Evolutionary conservation across 2,797 vertebrate genomes (phyloP).

Genomic region (Megalops cyprinoides): DNA sequence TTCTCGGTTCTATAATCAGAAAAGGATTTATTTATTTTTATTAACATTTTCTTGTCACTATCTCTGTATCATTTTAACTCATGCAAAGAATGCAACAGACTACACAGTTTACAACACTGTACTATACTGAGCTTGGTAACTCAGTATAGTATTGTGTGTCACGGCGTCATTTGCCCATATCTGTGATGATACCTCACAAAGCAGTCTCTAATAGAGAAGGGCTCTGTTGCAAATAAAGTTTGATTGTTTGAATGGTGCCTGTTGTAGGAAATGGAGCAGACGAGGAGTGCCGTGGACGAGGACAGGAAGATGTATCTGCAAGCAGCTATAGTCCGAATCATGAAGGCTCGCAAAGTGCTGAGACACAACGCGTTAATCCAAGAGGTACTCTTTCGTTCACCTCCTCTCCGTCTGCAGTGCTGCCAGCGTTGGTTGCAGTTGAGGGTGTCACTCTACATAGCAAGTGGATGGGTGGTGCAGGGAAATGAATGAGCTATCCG

Average conservation of each 20-base stretch:
- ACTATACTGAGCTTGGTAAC: too few species aligned
- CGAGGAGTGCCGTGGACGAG: constrained; percentile 96
- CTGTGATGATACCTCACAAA: too few species aligned
- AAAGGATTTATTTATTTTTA: constrained; percentile 53
- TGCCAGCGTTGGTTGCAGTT: too few species aligned
- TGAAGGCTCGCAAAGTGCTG: constrained; percentile 97
- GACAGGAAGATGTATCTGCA: constrained; percentile 99
- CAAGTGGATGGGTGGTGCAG: too few species aligned
- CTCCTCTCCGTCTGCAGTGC: too few species aligned
- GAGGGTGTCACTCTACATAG: too few species aligned
- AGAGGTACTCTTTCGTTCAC: too few species aligned
- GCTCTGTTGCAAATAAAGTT: neutral
- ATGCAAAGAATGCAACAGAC: neutral
- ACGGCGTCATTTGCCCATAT: neutral
- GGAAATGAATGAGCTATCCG: too few species aligned
- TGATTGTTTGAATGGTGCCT: constrained; percentile 3
- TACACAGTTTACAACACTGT: neutral
- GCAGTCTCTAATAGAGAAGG: too few species aligned
- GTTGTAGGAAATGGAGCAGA: constrained; percentile 95
- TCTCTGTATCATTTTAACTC: too few species aligned
- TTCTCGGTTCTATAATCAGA: neutral
- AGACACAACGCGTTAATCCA: constrained; percentile 98
- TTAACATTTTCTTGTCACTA: constrained; percentile 9
- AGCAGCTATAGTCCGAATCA: constrained; percentile 99
- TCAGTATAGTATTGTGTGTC: neutral